Conservation (phyloP, 2,113 vertebrate species). For the Pygoscelis antarcticus region DNA sequence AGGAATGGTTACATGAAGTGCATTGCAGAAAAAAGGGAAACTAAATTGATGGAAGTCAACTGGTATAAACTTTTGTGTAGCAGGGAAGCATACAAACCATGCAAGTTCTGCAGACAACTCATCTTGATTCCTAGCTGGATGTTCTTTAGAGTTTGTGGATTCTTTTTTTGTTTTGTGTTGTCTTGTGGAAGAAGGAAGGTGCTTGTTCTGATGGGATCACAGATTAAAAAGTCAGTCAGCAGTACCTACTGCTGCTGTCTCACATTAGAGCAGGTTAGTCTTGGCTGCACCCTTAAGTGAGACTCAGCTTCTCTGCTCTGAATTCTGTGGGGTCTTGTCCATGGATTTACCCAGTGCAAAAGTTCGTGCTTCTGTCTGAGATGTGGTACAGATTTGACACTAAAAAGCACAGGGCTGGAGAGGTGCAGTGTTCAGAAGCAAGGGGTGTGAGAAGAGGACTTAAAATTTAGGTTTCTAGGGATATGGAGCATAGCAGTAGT, state of each 20-base stretch:
- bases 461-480: not conserved
- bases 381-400: not conserved
- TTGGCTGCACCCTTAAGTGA: not conserved
- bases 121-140: not conserved
- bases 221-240: not conserved
- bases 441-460: not conserved
- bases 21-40: not conserved
- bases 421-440: not conserved
- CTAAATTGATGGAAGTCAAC: not conserved
- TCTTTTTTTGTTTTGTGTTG: not conserved
- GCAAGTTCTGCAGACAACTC: accelerated
- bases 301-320: not conserved
- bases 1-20: not conserved
- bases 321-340: not conserved
- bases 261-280: not conserved
- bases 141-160: not conserved
- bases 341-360: not conserved
- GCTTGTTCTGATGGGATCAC: not conserved
- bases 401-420: not conserved
- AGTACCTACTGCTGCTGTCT: not conserved
- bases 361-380: not conserved
- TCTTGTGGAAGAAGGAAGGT: not conserved
- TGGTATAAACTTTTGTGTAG: not conserved
- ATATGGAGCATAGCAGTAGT: not conserved
- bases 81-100: not conserved